Evolutionary conservation across 2,888 invertebrate species (phyloP), one percentile per base, ranked within the genome.

Genomic region (Tridacna crocea): DNA sequence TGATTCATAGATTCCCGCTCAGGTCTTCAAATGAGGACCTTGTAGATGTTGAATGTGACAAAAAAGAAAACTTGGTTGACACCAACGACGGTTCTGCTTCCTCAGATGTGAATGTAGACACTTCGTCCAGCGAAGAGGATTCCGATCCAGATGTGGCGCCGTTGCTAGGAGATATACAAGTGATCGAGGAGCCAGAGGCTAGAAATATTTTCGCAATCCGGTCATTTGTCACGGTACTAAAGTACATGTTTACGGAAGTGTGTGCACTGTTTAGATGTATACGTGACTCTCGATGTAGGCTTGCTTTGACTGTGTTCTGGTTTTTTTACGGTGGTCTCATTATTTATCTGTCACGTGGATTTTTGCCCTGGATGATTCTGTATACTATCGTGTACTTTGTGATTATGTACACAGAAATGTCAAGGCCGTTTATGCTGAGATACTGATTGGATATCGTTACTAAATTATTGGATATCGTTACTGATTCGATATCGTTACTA

Each of bases 291-390:
- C 75, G 82, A 74, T 82, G 83, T 60, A 55, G 86, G 22, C 48
- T 77, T 22, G 61, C 73, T 10, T 60, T 86, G 24, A 86, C 84
- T 19, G n/a, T 83, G 22, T 82, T 82, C 65, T 86, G 86, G 86
- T 82, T 86, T 55, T 0, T 80, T 13, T 84, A 86, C 72, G 82
- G 83, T 3, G 74, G 77, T 17, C 36, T 79, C 0, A 75, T 86
- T 6, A 73, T 86, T 0, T 82, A 72, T 46, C 70, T 83, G 51
- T 83, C 83, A 0, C 61, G 76, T 15, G 75, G 78, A n/a, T 86
- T 86, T 75, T 63, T 82, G 6, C 86, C 86, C 24, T 84, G 82
- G 86, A 86, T 86, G 83, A 48, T 65, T 13, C 81, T 86, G 46
- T 86, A 86, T 24, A 86, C 83, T 8, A 24, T 80, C 0, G 80